Evolutionary conservation across 1,140 invertebrate species (phyloP).

Genomic region (Sminthurides bifidus): DNA sequence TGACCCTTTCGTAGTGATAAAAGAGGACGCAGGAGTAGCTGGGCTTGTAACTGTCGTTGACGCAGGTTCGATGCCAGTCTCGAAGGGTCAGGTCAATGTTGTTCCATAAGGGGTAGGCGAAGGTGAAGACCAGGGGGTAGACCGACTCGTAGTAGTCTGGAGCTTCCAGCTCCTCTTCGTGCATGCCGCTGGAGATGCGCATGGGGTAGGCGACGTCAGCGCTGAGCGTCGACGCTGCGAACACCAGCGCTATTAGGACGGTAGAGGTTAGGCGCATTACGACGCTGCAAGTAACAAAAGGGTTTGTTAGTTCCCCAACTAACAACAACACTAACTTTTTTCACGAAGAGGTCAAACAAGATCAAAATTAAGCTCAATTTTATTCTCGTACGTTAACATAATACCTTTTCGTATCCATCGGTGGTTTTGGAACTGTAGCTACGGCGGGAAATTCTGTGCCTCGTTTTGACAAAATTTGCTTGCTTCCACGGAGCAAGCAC

Average conservation of each 20-base stretch:
- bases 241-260: neutral
- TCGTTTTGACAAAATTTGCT: too few relatives aligned
- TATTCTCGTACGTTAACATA: too few relatives aligned
- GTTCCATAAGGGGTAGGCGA: conserved; percentile 5
- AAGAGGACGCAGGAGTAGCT: conserved; percentile 21
- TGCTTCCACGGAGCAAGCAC: too few relatives aligned
- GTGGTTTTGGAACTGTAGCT: too few relatives aligned
- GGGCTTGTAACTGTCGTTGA: conserved; percentile 15
- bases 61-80: conserved; percentile 20
- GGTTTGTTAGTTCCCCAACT: too few relatives aligned
- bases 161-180: neutral
- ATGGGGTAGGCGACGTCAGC: too few relatives aligned
- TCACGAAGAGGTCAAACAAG: too few relatives aligned
- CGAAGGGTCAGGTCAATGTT: conserved; percentile 19
- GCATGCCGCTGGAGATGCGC: conserved; percentile 12
- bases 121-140: conserved; percentile 18
- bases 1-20: conserved; percentile 21
- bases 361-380: too few relatives aligned
- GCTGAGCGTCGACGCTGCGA: neutral
- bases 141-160: conserved; percentile 16
- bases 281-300: neutral
- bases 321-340: too few relatives aligned
- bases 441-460: too few relatives aligned
- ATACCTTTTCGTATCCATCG: too few relatives aligned
- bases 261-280: neutral